Evolutionary conservation across 2,888 invertebrate species (phyloP), one percentile per base, ranked within the genome.

Genomic region (Pecten maximus): DNA sequence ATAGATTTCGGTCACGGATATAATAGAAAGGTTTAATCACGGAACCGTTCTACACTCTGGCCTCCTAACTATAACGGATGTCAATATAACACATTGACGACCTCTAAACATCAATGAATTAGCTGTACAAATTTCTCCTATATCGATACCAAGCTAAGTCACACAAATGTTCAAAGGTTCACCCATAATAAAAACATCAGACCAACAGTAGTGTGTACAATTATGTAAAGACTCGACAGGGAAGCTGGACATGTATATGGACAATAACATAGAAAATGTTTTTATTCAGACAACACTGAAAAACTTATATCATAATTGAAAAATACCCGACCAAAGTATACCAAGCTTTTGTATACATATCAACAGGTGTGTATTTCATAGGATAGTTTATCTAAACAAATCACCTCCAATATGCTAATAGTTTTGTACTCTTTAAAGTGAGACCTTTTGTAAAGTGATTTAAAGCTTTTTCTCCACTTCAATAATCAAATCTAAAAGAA

Each of bases 371-470:
- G 35, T 35, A 74, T 74, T 74, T 23, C 74, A 74, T 60, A 74
- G 19, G 23, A 74, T 35, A 35, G 35, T 74, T 10, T 28, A 74
- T 35, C 35, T 35, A 12, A 35, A 74, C 74, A 35, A 44, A 60
- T n/a, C 60, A 23, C 23, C n/a, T 4, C 23, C 6, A 23, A 23
- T 23, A 60, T 16, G 60, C 60, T 60, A 16, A 60, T 2, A 16
- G 23, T 60, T 60, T n/a, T 60, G 60, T 60, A 23, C 23, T 60
- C 48, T 23, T 54, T 54, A 19, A 54, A 54, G 74, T 28, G 74
- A 74, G 74, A 74, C 35, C 74, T 74, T 74, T 74, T 74, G 74
- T 74, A 15, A 28, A 28, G 74, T 35, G 74, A 74, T 74, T 74
- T 8, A 74, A 74, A 2, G 0, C 3, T 74, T 28, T 28, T 74